These are phyloP conservation scores for Serripes groenlandicus DNA, from an alignment of 2,888 invertebrate species.

Conservation along the genomic window DNA sequence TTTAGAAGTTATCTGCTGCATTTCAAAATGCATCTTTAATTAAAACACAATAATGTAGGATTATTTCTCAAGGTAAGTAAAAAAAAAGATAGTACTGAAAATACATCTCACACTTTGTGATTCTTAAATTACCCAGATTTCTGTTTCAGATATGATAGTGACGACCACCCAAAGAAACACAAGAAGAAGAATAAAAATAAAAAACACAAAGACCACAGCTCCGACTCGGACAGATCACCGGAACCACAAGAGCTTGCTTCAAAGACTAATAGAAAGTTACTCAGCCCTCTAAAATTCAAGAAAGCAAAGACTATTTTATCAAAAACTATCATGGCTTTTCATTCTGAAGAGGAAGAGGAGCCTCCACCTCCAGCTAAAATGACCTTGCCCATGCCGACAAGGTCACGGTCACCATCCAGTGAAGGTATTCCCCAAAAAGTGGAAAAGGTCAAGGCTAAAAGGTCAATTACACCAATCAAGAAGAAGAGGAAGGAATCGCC, in stretches of 20 bases:
- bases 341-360: conserved; percentile 64
- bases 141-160: conserved; percentile 63
- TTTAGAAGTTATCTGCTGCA: too few species aligned
- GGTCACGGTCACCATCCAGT: conserved; percentile 67
- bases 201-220: conserved; percentile 58
- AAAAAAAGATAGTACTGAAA: too few species aligned
- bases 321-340: conserved; percentile 61
- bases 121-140: too few species aligned
- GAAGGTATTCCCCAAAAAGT: conserved; percentile 20
- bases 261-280: conserved; percentile 59
- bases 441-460: conserved; percentile 42
- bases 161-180: conserved; percentile 75
- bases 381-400: conserved; percentile 48
- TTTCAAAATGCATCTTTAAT: too few species aligned
- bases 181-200: conserved; percentile 69
- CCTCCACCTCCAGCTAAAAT: conserved; percentile 39
- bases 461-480: conserved; percentile 54
- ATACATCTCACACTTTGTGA: too few species aligned
- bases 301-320: conserved; percentile 58
- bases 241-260: conserved; percentile 45
- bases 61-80: too few species aligned
- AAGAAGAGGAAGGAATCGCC: conserved; percentile 58
- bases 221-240: conserved; percentile 53
- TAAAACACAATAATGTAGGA: too few species aligned
- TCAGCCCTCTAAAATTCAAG: conserved; percentile 66